Base-by-base conservation (phyloP, 2,888 invertebrate species). In the Melinaea marsaeus region DNA sequence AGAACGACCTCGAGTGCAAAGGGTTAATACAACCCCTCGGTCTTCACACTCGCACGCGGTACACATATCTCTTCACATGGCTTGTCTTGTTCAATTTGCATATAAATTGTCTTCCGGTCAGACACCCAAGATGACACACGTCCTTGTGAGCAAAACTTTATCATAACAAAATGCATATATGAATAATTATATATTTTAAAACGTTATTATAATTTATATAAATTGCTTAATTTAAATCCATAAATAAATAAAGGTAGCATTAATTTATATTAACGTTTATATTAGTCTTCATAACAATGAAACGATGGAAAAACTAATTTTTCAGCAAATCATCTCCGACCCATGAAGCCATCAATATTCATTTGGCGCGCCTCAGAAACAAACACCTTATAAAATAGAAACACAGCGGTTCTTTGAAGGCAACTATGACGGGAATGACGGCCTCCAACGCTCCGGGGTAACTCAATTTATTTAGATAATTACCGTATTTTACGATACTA, bases 81-180 rank as follows among this genome's bases (percentile, higher is more conserved):
- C 85, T 83, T 85, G 86, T 88, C 86, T 89, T 80, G 78, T 79
- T 74, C 76, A 79, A 91, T 91, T 91, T 86, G 88, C 91, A 91
- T 91, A 90, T 91, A 91, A 90, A 91, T 91, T 91, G 85, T 90
- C 90, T 90, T 90, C 85, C 86, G 86, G 85, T 85, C 87, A 87
- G 79, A 83, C 81, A 77, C 78, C 80, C 85, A 88, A 87, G 88
- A 88, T 83, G 88, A 86, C 86, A 85, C 84, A 79, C 81, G 83
- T 84, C 84, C 79, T 72, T 79, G 79, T 70, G 69, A 74, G 72
- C 74, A 64, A 72, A 73, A 76, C 61, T 71, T 76, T 75, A 67
- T 69, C 71, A 74, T 76, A 81, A 75, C 79, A 79, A 68, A 68
- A 63, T 68, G 65, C 62, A 66, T 63, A 62, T 55, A 32, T 60